Base-by-base conservation (phyloP, 2,888 invertebrate genomes). In the Phengaris arion region DNA sequence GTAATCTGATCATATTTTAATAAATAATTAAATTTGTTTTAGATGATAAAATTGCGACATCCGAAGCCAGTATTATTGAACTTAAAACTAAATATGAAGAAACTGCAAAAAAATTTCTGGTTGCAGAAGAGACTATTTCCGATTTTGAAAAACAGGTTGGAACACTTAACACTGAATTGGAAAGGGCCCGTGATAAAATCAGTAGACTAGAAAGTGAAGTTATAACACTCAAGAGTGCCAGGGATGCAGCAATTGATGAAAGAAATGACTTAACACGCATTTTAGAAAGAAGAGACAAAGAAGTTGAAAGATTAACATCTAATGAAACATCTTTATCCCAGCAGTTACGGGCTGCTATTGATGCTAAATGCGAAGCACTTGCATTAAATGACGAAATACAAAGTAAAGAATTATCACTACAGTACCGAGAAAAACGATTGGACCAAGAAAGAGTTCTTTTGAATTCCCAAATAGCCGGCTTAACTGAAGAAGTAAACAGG, bases 361-460 rank as follows among this genome's bases (percentile, higher is more conserved):
- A 95, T 81, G 95, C 96, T 2, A 98, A 98, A 92, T 97, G 97
- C 90, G 97, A 98, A 89, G 97, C 97, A 0, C 87, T 98, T 74
- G 95, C 96, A 7, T 95, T 96, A 80, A 94, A 96, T 77, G 97
- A 98, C 87, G 98, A 98, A 89, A 94, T 97, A 59, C 95, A 96
- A 81, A 96, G 97, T 79, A 96, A 96, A 86, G 97, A 98, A 89
- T 93, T 97, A 76, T 95, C 96, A 12, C 87, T 98, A 45, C 96
- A 96, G 83, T 96, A 96, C 86, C 97, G 96, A 82, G 98, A 98
- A 88, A 97, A 97, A 83, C 95, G 97, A 35, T 94, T 98, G 82
- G 97, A 97, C 82, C 96, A 97, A 85, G 98, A 98, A 88, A 95
- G 96, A 82, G 92, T 94, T 7, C 94, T 98, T 81, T 88, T 98